Evolutionary conservation across 2,888 invertebrate genomes (phyloP).

Genomic region (Cosmopolites sordidus): DNA sequence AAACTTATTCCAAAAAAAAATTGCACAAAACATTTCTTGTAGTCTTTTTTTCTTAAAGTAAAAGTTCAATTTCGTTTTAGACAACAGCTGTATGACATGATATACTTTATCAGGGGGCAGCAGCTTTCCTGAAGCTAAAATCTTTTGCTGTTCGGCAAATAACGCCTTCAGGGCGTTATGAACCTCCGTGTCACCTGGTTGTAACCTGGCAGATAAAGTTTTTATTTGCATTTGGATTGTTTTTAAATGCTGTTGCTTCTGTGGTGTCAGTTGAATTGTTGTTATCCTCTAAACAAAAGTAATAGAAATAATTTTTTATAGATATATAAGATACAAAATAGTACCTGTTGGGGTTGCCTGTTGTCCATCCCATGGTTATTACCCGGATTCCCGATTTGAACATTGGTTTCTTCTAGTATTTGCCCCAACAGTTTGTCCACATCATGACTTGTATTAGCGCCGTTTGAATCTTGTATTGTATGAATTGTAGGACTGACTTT

Average conservation of each 20-base stretch:
- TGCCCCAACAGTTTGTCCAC: constrained; percentile 46
- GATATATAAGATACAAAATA: too few relatives aligned
- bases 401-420: constrained; percentile 41
- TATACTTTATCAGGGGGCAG: constrained; percentile 53
- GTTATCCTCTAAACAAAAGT: constrained; percentile 56
- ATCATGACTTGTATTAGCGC: constrained; percentile 37
- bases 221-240: constrained; percentile 67
- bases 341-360: constrained; percentile 32
- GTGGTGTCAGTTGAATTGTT: constrained; percentile 68
- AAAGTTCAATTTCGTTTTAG: too few relatives aligned
- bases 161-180: constrained; percentile 47
- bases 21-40: too few relatives aligned
- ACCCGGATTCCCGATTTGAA: constrained; percentile 9
- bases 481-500: constrained; percentile 33
- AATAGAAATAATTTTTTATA: constrained; percentile 2
- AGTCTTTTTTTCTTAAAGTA: too few relatives aligned
- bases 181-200: constrained; percentile 44
- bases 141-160: constrained; percentile 66
- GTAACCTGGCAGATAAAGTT: constrained; percentile 55
- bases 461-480: constrained; percentile 32
- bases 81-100: too few relatives aligned
- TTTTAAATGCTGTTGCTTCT: constrained; percentile 62
- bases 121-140: constrained; percentile 66
- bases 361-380: constrained; percentile 32
- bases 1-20: too few relatives aligned